Evolutionary conservation across 37 sponge, comb jelly and placozoan genomes (phyloP), one percentile per base, ranked within the genome.

Genomic region (Geodia barretti): DNA sequence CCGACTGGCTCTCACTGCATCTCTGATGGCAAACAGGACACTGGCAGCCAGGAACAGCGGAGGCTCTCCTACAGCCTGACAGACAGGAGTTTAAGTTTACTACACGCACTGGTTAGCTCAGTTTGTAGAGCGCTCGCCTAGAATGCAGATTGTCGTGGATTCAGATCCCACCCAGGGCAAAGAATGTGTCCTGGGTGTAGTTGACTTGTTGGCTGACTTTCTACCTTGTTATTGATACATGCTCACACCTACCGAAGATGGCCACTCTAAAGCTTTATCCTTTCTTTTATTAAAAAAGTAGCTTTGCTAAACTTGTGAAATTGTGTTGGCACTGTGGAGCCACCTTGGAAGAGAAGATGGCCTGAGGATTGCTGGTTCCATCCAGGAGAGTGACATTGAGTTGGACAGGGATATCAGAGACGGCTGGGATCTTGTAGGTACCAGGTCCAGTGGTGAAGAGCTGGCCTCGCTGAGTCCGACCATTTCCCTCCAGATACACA

Each of bases 11-110:
- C 63, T 41, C 2, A 95, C 83, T 17, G 96, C 96, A 68, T 92
- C 93, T 61, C 82, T 78, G 64, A 95, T 86, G 58, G 93, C 96
- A 84, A 92, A 92, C 61, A 90, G 83, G 23, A 95, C 96, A 76
- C 81, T 79, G 32, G 90, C 69, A 25, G 86, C 96, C 61, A 95
- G 72, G 78, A 95, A 92, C 76, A 95, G 70, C n/a, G 96, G 96
- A 20, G 96, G 96, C 54, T 95, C 96, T 19, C 95, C 95, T 30
- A 94, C 91, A 59, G 88, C 95, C 91, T 90, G 83, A 4, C 65
- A 5, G 20, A 38, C 19, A n/a, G n/a, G n/a, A n/a, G n/a, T n/a
- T n/a, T n/a, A n/a, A 35, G 39, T 36, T 64, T 32, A 34, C n/a
- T n/a, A n/a, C n/a, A n/a, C n/a, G n/a, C n/a, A n/a, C n/a, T n/a